Conservation (phyloP, 1,140 invertebrate species). For the Dinoponera quadriceps region DNA sequence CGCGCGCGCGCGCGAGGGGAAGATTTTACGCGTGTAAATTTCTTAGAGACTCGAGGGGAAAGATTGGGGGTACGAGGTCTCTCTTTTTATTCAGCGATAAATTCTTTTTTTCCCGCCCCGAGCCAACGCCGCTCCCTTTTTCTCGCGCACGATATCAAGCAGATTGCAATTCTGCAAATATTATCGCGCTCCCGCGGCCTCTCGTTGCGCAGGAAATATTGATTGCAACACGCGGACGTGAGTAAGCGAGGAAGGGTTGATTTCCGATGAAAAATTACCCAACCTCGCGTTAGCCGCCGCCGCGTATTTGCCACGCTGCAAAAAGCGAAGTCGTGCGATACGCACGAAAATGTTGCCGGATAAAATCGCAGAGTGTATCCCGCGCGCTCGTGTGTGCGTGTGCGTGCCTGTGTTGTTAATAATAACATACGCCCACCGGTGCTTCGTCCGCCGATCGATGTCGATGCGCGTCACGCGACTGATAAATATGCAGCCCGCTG, state of each 20-base stretch:
- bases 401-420: conserved; percentile 15
- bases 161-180: conserved; percentile 45
- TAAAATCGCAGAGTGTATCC: conserved; percentile 31
- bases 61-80: conserved; percentile 8
- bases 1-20: neutral
- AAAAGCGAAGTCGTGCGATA: conserved; percentile 24
- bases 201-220: conserved; percentile 34
- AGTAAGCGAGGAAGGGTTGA: conserved; percentile 49
- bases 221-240: conserved; percentile 49
- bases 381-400: conserved; percentile 8
- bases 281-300: neutral
- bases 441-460: neutral
- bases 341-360: conserved; percentile 12
- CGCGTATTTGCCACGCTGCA: conserved; percentile 32
- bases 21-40: conserved; percentile 42
- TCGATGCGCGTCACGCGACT: conserved; percentile 13
- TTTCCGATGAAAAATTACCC: conserved; percentile 58
- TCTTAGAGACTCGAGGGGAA: conserved; percentile 24
- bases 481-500: conserved; percentile 51
- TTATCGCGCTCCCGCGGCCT: conserved; percentile 22
- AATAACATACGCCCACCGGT: conserved; percentile 13
- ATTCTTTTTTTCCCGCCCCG: conserved; percentile 35
- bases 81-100: conserved; percentile 45
- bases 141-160: conserved; percentile 20
- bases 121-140: conserved; percentile 21